Evolutionary conservation across 2,797 vertebrate genomes (phyloP), one percentile per base, ranked within the genome.

Genomic region (Psittacula derbiana): DNA sequence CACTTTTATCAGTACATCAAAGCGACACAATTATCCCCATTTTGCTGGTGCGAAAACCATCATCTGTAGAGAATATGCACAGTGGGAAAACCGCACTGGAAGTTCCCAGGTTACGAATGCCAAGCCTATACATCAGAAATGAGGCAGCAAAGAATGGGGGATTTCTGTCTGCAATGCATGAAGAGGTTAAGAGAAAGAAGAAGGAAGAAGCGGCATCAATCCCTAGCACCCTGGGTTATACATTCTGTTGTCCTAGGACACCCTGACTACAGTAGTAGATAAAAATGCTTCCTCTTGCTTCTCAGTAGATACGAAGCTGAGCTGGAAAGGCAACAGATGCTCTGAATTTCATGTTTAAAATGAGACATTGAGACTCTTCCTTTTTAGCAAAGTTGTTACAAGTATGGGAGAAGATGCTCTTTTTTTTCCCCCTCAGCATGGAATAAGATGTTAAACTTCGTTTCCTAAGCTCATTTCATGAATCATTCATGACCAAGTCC

Each of bases 401-500:
- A 96, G 90, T 30, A 92, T 16, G 71, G 78, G 33, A 93, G 80
- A 94, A 94, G 94, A 95, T 93, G 91, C 87, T 93, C 93, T 94
- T 95, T 97, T 94, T 94, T 95, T 88, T 47, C 5, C 5, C 70
- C 70, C 76, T 93, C 79, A 71, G 70, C 80, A 38, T 70, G 84
- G 81, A 96, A 76, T 94, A 94, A 95, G 96, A 94, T 90, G 94
- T 95, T 97, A 97, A 96, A 94, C 86, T 94, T 95, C 75, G 80
- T 96, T 96, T 97, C 94, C 91, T 83, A 90, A 95, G 93, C 71
- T 90, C 17, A 7, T 67, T 92, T 97, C 62, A 96, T 97, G 95
- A 96, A 97, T 96, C 95, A 96, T 97, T 97, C 95, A 96, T 94
- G 76, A 96, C 87, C 90, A 94, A 94, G 64, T 80, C 90, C 92